These are phyloP conservation scores for Gambusia yucatana DNA, from an alignment of 2,797 vertebrate species.

Conservation along the genomic window DNA sequence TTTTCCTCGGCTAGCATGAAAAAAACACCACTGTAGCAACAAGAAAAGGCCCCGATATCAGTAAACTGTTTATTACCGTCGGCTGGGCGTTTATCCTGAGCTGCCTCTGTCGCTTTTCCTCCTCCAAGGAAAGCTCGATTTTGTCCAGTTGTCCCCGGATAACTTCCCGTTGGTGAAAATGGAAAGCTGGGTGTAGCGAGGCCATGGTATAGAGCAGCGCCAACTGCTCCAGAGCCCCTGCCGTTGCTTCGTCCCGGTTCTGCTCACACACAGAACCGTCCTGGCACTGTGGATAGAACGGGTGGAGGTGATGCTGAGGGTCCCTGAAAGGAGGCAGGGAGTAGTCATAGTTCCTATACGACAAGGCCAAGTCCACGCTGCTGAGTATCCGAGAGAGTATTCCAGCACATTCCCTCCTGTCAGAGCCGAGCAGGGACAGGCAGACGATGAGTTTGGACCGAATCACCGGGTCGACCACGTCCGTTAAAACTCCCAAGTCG, in stretches of 20 bases:
- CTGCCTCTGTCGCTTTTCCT: constrained; percentile 54
- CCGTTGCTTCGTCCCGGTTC: constrained; percentile 52
- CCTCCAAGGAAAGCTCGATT: constrained; percentile 75
- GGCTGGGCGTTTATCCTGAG: constrained; percentile 68
- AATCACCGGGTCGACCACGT: constrained; percentile 86
- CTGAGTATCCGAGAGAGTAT: constrained; percentile 89
- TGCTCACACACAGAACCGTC: constrained; percentile 53
- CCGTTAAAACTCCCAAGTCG: constrained; percentile 77
- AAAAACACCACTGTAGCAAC: background rate
- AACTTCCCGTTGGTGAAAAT: constrained; percentile 92
- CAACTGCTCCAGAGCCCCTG: constrained; percentile 86
- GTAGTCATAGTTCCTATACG: constrained; percentile 70
- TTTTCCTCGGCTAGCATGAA: background rate
- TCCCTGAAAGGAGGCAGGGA: constrained; percentile 57
- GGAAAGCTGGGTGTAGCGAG: constrained; percentile 92
- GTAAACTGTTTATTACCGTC: constrained; percentile 45
- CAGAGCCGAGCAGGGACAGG: constrained; percentile 90
- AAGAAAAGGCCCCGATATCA: background rate
- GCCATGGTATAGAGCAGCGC: constrained; percentile 94
- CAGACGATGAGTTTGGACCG: constrained; percentile 91
- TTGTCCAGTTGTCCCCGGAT: constrained; percentile 86
- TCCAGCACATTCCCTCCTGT: constrained; percentile 92
- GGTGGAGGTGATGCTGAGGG: constrained; percentile 32
- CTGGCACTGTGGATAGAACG: constrained; percentile 43
- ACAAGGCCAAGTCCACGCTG: constrained; percentile 85